Evolutionary conservation across 1,140 invertebrate species (phyloP).

Genomic region (Ditylenchus dipsaci): DNA sequence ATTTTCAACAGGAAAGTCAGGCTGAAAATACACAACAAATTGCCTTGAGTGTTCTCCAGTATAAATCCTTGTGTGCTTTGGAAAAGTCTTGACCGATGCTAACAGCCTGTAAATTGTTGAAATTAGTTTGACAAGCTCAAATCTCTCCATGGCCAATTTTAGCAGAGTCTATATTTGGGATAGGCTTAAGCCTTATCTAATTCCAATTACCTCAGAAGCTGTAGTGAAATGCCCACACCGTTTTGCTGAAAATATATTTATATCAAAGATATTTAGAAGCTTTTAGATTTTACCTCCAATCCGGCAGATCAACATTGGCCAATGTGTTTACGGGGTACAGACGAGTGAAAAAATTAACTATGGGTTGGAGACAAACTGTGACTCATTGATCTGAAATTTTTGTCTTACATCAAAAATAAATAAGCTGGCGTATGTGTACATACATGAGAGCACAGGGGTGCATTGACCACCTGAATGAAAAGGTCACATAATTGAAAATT

Average conservation of each 20-base stretch:
- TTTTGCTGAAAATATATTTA: constrained; percentile 25
- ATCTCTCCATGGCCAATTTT: too few relatives aligned
- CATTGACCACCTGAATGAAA: constrained; percentile 10
- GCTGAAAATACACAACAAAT: constrained; percentile 4
- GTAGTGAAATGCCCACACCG: constrained; percentile 31
- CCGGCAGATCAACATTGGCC: constrained; percentile 15
- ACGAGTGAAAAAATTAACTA: constrained; percentile 12
- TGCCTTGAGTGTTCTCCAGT: constrained; percentile 37
- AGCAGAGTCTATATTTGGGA: too few relatives aligned
- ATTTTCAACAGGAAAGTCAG: constrained; percentile 3
- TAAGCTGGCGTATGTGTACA: not conserved
- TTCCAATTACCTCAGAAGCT: constrained; percentile 34
- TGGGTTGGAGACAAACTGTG: constrained; percentile 22
- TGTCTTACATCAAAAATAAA: not conserved
- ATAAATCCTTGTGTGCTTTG: constrained; percentile 39
- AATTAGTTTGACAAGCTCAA: not conserved
- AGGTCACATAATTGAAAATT: too few relatives aligned
- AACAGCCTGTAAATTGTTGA: constrained; percentile 35
- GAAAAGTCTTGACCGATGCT: constrained; percentile 41
- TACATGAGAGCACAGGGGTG: constrained; percentile 32
- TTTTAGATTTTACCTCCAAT: constrained; percentile 26
- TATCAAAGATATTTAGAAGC: not conserved
- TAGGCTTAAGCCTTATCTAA: constrained; percentile 38
- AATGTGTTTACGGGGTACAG: constrained; percentile 2
- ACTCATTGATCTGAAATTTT: constrained; percentile 17